These are phyloP conservation scores for Silurus meridionalis DNA, from an alignment of 2,113 vertebrate species.

Conservation along the genomic window DNA sequence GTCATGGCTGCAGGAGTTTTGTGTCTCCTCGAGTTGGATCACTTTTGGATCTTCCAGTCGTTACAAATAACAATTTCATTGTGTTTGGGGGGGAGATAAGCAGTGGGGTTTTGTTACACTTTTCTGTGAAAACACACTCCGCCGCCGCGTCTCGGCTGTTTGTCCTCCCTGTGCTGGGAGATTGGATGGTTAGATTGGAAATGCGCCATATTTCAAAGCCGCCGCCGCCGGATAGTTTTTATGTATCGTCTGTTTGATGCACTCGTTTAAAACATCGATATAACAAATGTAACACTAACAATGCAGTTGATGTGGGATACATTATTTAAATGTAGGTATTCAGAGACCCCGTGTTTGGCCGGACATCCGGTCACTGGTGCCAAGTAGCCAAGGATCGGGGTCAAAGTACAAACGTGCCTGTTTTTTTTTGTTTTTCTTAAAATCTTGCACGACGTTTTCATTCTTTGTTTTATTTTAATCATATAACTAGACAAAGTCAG, in stretches of 20 bases:
- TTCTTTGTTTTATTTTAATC: background rate
- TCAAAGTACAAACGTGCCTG: constrained; percentile 33
- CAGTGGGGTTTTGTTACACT: background rate
- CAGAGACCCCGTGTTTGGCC: constrained; percentile 34
- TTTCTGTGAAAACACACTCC: background rate
- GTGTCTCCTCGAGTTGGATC: background rate
- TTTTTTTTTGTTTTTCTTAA: background rate
- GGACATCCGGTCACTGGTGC: constrained; percentile 48
- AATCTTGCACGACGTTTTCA: background rate
- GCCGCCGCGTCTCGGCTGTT: background rate
- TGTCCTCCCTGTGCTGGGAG: constrained; percentile 6
- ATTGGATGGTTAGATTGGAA: constrained; percentile 44
- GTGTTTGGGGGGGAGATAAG: too few species aligned
- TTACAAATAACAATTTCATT: background rate
- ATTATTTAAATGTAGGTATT: constrained; percentile 31
- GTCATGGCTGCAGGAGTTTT: constrained; percentile 39
- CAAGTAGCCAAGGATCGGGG: constrained; percentile 33
- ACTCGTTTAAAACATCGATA: background rate
- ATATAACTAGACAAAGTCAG: too few species aligned
- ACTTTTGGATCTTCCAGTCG: background rate
- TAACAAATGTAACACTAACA: background rate
- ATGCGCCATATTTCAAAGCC: constrained; percentile 51
- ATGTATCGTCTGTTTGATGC: background rate
- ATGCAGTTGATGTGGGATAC: background rate
- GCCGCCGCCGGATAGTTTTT: background rate